phyloP scores from a whole-genome alignment of 2,797 vertebrate species.

The Sparidentex hasta region DNA sequence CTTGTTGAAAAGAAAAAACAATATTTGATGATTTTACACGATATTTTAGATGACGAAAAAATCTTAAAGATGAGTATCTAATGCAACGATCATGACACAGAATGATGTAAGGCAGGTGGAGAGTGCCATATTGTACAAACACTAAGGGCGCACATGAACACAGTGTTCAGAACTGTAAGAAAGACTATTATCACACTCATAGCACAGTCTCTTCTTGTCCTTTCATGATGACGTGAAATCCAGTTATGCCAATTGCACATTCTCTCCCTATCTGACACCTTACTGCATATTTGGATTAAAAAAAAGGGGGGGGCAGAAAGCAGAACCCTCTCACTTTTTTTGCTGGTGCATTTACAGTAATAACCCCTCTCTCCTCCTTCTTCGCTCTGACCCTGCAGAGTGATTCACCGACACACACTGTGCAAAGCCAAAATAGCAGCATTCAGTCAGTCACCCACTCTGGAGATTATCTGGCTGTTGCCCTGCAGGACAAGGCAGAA shows the following conservation, averaged over 20 bases:
- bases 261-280: not conserved
- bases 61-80: not conserved
- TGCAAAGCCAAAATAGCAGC: conserved; percentile 63
- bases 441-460: conserved; percentile 57
- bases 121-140: conserved; percentile 2
- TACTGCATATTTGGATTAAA: not conserved
- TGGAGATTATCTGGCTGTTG: conserved; percentile 54
- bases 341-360: conserved; percentile 35
- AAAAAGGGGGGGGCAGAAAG: conserved; percentile 15
- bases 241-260: conserved; percentile 1
- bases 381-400: conserved; percentile 47
- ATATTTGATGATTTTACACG: not conserved
- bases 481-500: conserved; percentile 39
- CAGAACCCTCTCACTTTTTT: conserved; percentile 8
- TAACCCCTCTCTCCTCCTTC: conserved; percentile 40
- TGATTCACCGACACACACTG: conserved; percentile 50
- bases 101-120: not conserved
- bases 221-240: conserved; percentile 7
- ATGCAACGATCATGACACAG: not conserved
- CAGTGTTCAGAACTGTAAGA: conserved; percentile 13
- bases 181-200: conserved; percentile 32
- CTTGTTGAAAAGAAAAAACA: not conserved
- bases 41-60: conserved; percentile 3
- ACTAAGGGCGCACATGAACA: conserved; percentile 9
- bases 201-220: conserved; percentile 21